Conservation (phyloP, 2,113 vertebrate genomes). For the Puma concolor region DNA sequence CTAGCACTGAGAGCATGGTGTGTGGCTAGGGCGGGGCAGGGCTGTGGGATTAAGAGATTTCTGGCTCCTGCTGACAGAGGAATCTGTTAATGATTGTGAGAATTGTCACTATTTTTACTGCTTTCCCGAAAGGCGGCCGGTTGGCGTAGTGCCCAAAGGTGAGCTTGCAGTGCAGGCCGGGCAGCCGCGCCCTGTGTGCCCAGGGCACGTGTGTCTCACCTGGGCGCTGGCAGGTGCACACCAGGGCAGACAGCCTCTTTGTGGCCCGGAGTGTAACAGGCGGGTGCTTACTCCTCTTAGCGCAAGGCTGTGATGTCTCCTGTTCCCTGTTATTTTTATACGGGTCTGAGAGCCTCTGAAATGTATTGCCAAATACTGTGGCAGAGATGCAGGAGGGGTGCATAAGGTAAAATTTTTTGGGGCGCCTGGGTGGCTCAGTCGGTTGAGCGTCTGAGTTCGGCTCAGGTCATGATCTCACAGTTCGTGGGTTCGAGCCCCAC, state of each 20-base stretch:
- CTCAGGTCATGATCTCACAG: no score
- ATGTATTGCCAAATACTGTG: fast-evolving
- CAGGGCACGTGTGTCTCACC: neutral
- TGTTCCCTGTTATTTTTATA: neutral
- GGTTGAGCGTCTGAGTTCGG: no score
- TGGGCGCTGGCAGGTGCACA: neutral
- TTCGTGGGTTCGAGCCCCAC: no score
- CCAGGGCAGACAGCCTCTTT: fast-evolving
- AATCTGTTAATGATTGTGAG: slow-evolving; percentile 62
- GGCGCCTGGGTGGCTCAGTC: no score
- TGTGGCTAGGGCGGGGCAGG: neutral
- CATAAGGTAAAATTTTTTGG: neutral
- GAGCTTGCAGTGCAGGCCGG: neutral
- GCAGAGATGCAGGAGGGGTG: no score
- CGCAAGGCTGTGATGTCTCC: fast-evolving
- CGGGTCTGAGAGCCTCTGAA: neutral
- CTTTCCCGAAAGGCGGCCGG: slow-evolving; percentile 27
- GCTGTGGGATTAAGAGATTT: neutral
- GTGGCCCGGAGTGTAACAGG: neutral
- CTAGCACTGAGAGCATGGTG: neutral
- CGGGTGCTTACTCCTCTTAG: neutral
- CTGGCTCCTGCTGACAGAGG: neutral
- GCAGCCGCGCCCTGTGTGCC: neutral
- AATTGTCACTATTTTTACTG: slow-evolving; percentile 55
- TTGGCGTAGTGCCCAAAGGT: slow-evolving; percentile 3